Base-by-base conservation (phyloP, 2,113 vertebrate species). In the Planiliza haematocheilus region DNA sequence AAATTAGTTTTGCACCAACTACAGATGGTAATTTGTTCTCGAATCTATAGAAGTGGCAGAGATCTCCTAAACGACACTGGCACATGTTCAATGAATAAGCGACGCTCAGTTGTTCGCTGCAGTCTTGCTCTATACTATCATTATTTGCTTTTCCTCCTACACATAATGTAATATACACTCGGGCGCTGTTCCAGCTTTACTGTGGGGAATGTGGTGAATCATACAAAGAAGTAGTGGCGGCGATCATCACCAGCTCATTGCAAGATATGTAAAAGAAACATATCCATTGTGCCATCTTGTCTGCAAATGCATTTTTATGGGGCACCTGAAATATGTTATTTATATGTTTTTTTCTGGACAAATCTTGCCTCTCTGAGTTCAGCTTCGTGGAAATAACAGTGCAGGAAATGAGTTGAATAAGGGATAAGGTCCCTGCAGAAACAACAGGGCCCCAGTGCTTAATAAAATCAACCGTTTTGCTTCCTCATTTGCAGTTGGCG, bases 401-500 rank as follows among this genome's bases (percentile, higher is more conserved):
- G 24, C 24, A 30, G 24, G 24, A 30, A 30, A 30, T 2, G 24
- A 30, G 24, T 5, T 30, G 24, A 30, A 30, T 14, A 7, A 8
- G 9, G 4, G 4, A 16, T 4, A 60, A 42, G 8, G 17, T 34
- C 12, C 8, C 11, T 14, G 13, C 11, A 52, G 24, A 51, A 70
- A 38, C 34, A 11, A 55, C 16, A 20, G 30, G 8, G 30, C 49
- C 34, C 14, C 14, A 24, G 46, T 37, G 60, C n/a, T 61, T 76
- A 52, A 55, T 59, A 49, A 42, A 52, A 65, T 14, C 66, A 63
- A 67, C 21, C n/a, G 48, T 78, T 63, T 56, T 49, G 51, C 63
- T 71, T 77, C 11, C 46, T 66, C 57, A 51, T 78, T 71, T 79
- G 71, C 53, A 65, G 52, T 70, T 79, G 60, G 61, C 61, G 50